A percentile compares a stretch with the other conserved stretches of the same genome.
Evolutionary conservation across 2,888 invertebrate species (phyloP).

Genomic region (Griposia aprilina): DNA sequence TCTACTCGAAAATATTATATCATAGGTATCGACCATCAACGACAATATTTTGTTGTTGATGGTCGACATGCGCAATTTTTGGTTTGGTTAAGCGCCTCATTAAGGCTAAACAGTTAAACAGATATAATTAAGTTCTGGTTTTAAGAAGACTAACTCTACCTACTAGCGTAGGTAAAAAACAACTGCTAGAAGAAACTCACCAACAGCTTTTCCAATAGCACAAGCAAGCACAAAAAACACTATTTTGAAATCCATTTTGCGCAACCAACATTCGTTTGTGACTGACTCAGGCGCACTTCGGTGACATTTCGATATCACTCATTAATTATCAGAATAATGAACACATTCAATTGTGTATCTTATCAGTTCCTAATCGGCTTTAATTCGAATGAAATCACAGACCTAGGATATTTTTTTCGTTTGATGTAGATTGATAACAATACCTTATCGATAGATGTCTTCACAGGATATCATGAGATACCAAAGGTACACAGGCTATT

Average conservation of each 20-base stretch:
- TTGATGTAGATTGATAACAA: conserved; percentile 40
- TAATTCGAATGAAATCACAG: conserved; percentile 62
- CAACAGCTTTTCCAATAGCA: conserved; percentile 73
- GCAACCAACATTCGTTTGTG: conserved; percentile 51
- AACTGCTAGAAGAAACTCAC: conserved; percentile 70
- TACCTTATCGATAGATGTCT: neutral
- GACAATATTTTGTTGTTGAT: too few relatives aligned
- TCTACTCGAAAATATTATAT: neutral
- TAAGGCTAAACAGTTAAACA: neutral
- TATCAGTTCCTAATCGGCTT: conserved; percentile 58
- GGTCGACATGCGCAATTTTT: neutral
- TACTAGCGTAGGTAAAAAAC: neutral
- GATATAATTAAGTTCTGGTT: neutral
- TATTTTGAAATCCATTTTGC: conserved; percentile 67
- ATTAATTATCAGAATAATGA: conserved; percentile 63
- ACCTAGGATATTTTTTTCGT: conserved; percentile 52
- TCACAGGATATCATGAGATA: neutral
- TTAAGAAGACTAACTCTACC: neutral
- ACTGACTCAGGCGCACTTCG: conserved; percentile 41
- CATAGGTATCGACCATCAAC: too few relatives aligned
- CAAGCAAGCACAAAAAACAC: conserved; percentile 75
- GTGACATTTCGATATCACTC: conserved; percentile 61
- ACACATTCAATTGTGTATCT: conserved; percentile 61
- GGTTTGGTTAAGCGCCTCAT: neutral
- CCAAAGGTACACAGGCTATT: neutral